These are phyloP conservation scores for Neoitamus cyanurus DNA, from an alignment of 2,888 invertebrate species.

Conservation along the genomic window DNA sequence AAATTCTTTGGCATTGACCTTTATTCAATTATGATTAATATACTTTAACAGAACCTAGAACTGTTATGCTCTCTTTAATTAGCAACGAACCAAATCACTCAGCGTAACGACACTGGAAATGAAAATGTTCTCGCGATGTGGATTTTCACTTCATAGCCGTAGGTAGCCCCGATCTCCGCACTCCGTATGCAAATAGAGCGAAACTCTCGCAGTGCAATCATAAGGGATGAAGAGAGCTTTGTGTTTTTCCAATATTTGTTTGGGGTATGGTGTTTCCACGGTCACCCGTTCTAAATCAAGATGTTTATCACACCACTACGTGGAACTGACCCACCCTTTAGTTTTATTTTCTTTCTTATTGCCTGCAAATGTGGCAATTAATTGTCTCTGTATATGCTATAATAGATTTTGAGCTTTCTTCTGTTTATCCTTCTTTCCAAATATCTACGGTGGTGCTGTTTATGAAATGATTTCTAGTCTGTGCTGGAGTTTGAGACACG, in stretches of 20 bases:
- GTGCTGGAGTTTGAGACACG: neutral
- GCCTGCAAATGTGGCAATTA: neutral
- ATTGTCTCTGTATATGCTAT: slow-evolving; percentile 10
- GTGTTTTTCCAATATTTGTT: slow-evolving; percentile 47
- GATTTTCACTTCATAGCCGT: neutral
- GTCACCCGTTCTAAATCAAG: slow-evolving; percentile 43
- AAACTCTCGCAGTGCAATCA: slow-evolving; percentile 13
- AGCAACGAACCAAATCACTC: neutral
- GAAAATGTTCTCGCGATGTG: neutral
- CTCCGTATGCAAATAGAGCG: neutral
- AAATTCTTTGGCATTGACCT: neutral
- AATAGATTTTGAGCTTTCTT: neutral
- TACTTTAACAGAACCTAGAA: neutral
- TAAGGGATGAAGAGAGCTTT: neutral
- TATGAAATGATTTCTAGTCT: neutral
- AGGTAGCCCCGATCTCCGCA: neutral
- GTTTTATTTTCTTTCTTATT: neutral
- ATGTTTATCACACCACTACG: slow-evolving; percentile 45
- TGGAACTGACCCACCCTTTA: slow-evolving; percentile 11
- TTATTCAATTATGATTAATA: neutral
- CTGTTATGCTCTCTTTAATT: neutral
- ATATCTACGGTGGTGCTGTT: neutral
- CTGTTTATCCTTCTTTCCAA: slow-evolving; percentile 1
- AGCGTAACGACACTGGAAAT: neutral
- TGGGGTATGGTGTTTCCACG: slow-evolving; percentile 49